Conservation (phyloP, 2,888 invertebrate species). For the Acheta domesticus region DNA sequence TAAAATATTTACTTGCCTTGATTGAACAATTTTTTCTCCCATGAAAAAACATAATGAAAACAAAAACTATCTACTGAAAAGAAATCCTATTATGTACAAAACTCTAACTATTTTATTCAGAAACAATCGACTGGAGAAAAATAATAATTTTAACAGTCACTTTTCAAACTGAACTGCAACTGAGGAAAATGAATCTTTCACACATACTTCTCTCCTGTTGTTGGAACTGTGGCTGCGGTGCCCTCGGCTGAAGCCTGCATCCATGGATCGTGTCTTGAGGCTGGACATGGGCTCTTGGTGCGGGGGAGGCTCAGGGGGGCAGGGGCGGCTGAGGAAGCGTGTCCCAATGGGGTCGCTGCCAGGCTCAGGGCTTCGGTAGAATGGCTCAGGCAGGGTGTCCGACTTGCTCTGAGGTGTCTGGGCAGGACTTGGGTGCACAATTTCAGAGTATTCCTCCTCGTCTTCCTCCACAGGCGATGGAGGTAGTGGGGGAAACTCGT, state of each 20-base stretch:
- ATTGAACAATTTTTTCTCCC: no score
- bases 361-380: conserved; percentile 40
- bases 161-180: no score
- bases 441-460: conserved; percentile 70
- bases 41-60: no score
- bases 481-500: conserved; percentile 71
- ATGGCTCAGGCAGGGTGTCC: conserved; percentile 40
- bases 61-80: no score
- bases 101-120: no score
- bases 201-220: not conserved
- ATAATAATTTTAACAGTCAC: no score
- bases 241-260: conserved; percentile 66
- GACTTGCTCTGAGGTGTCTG: conserved; percentile 39
- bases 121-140: no score
- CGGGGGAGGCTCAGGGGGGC: conserved; percentile 70
- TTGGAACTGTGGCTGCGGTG: conserved; percentile 39
- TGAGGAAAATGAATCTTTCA: no score
- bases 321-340: conserved; percentile 27
- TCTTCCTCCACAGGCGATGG: conserved; percentile 81
- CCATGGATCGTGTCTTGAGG: conserved; percentile 81
- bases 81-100: no score
- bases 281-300: conserved; percentile 64
- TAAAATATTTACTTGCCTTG: no score
- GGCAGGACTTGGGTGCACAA: conserved; percentile 50
- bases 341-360: conserved; percentile 38